Percentiles rank a stretch among this genome's conserved stretches.
Evolutionary conservation across 2,797 vertebrate genomes (phyloP).

Genomic region (Meriones psammophilus): DNA sequence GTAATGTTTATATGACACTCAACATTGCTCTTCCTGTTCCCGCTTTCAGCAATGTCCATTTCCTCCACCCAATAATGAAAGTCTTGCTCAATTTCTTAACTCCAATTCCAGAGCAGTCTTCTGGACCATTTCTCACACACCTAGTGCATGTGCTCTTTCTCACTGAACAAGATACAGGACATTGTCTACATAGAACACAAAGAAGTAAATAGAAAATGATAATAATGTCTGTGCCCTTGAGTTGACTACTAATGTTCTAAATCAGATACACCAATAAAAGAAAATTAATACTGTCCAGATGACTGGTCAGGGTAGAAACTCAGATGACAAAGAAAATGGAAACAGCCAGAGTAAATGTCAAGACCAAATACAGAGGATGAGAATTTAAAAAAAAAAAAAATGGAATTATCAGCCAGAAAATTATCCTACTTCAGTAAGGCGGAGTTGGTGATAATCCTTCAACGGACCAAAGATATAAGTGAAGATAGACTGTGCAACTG

Average conservation of each 20-base stretch:
- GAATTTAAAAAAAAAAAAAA: constrained; percentile 20
- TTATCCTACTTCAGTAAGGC: neutral
- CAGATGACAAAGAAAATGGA: neutral
- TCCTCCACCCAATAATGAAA: constrained; percentile 15
- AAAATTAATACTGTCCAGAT: neutral
- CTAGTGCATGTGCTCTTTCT: neutral
- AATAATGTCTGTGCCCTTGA: neutral
- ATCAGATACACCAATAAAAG: constrained; percentile 9
- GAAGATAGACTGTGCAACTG: neutral
- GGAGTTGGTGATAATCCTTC: neutral
- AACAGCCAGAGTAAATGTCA: neutral
- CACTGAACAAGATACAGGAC: neutral
- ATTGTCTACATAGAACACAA: neutral
- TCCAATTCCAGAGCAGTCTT: neutral
- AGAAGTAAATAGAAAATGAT: neutral
- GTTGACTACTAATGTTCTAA: neutral
- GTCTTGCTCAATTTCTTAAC: constrained; percentile 8
- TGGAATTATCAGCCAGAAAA: constrained; percentile 20
- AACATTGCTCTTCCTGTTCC: neutral
- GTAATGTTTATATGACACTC: constrained; percentile 6
- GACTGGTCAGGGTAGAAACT: constrained; percentile 2
- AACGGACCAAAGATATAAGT: neutral
- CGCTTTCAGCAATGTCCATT: constrained; percentile 7
- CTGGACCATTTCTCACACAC: neutral
- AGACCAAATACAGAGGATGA: neutral